These are phyloP conservation scores for Pseudachorutes palmiensis DNA, from an alignment of 1,140 invertebrate species.

Conservation along the genomic window DNA sequence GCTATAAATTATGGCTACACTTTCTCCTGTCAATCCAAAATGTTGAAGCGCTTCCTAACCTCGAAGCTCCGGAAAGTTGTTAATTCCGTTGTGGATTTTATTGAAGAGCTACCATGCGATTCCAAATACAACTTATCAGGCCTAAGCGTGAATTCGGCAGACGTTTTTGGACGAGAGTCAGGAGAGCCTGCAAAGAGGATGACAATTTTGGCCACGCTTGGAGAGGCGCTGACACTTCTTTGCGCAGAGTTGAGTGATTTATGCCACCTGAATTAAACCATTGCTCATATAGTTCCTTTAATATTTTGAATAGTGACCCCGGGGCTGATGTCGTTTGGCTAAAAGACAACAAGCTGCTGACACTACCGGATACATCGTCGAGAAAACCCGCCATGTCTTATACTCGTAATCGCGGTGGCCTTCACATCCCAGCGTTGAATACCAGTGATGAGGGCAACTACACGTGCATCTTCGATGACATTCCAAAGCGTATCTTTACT, in stretches of 20 bases:
- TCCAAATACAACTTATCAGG: not conserved
- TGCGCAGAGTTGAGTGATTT: not conserved
- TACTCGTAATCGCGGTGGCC: not conserved
- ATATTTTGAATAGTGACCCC: not conserved
- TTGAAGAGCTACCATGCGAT: not conserved
- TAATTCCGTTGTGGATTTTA: not conserved
- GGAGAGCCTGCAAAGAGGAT: not conserved
- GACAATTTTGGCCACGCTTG: not conserved
- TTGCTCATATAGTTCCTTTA: not conserved
- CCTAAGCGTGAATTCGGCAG: not conserved
- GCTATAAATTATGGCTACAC: not conserved
- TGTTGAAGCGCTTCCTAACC: not conserved
- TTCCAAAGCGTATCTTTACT: not conserved
- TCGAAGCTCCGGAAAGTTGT: not conserved
- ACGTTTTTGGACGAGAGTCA: too few relatives aligned
- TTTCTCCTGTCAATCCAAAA: not conserved
- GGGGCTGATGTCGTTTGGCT: not conserved
- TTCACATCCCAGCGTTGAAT: not conserved
- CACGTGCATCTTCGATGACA: not conserved
- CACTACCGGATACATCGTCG: not conserved
- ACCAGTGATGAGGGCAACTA: not conserved
- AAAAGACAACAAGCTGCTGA: not conserved
- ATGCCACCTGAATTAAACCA: not conserved
- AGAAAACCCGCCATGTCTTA: not conserved
- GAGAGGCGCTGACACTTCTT: not conserved